These are phyloP conservation scores for Ormyrus pomaceus DNA, from an alignment of 2,888 invertebrate species.

Conservation along the genomic window DNA sequence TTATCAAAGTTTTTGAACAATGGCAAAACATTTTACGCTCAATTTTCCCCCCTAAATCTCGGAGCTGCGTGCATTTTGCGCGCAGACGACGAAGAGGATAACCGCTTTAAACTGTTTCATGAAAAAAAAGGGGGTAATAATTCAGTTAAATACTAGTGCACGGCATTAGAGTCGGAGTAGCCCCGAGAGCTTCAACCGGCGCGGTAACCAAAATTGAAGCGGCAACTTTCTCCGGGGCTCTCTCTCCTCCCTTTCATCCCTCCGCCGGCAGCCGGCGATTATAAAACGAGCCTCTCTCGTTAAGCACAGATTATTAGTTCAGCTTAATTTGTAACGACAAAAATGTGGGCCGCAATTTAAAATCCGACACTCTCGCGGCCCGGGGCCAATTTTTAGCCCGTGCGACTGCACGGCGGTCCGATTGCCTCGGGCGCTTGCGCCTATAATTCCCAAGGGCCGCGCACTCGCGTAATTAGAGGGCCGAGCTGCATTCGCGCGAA, in stretches of 20 bases:
- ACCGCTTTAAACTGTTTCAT: too few species aligned
- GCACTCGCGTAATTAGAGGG: slow-evolving; percentile 42
- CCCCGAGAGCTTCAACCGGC: not conserved
- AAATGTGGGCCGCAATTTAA: slow-evolving; percentile 31
- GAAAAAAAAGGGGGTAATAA: too few species aligned
- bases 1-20: too few species aligned
- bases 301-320: slow-evolving; percentile 27
- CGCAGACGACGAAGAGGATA: too few species aligned
- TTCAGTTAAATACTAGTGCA: too few species aligned
- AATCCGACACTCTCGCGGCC: slow-evolving; percentile 5
- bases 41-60: too few species aligned
- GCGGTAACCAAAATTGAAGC: not conserved
- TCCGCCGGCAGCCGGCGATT: too few species aligned
- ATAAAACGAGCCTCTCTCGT: slow-evolving; percentile 14
- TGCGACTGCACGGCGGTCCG: not conserved
- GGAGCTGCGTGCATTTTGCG: too few species aligned
- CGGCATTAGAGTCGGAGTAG: not conserved
- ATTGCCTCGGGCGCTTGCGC: slow-evolving; percentile 14
- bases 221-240: not conserved
- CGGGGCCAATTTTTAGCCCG: slow-evolving; percentile 31
- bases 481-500: slow-evolving; percentile 24
- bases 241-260: not conserved
- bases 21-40: too few species aligned
- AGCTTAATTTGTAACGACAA: slow-evolving; percentile 30
- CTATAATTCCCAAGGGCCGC: slow-evolving; percentile 26